These are phyloP conservation scores for Drosophila neonasuta DNA, from an alignment of 2,888 invertebrate genomes.

Conservation along the genomic window DNA sequence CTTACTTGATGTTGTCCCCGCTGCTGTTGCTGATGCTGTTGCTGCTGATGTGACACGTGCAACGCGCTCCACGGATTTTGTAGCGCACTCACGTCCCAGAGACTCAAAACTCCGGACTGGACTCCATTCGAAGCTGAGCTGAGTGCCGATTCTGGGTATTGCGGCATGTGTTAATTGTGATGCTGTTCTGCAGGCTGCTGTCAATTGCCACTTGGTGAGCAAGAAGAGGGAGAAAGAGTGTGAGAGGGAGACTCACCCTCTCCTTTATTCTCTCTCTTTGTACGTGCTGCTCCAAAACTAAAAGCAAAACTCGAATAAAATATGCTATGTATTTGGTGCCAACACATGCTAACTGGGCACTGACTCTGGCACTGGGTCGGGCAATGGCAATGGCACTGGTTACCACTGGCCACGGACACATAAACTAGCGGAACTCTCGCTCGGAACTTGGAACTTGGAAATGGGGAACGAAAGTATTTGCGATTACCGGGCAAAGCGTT, in stretches of 20 bases:
- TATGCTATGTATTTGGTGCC: slow-evolving; percentile 56
- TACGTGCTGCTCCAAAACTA: slow-evolving; percentile 26
- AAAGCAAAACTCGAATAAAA: slow-evolving; percentile 53
- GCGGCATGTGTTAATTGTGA: slow-evolving; percentile 68
- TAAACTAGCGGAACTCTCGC: slow-evolving; percentile 53
- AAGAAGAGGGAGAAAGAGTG: not conserved
- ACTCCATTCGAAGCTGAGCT: slow-evolving; percentile 24
- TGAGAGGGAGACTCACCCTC: not conserved
- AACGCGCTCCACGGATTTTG: slow-evolving; percentile 59
- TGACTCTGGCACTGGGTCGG: slow-evolving; percentile 3
- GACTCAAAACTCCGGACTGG: slow-evolving; percentile 28
- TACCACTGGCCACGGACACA: slow-evolving; percentile 33
- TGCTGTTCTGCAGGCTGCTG: slow-evolving; percentile 60
- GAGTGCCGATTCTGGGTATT: slow-evolving; percentile 34
- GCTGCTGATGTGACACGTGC: slow-evolving; percentile 58
- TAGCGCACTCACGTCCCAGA: slow-evolving; percentile 54
- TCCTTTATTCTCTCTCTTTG: not conserved
- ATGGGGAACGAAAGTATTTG: slow-evolving; percentile 52
- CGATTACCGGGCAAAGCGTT: slow-evolving; percentile 58
- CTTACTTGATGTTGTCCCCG: slow-evolving; percentile 39
- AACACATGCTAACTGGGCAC: slow-evolving; percentile 40
- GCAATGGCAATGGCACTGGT: slow-evolving; percentile 5
- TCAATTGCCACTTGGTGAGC: slow-evolving; percentile 54
- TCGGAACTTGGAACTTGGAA: slow-evolving; percentile 40
- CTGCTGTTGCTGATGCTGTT: slow-evolving; percentile 26